Evolutionary conservation across 53 echinoderm and acorn worm species (phyloP).

Genomic region (Temnopleurus reevesii): DNA sequence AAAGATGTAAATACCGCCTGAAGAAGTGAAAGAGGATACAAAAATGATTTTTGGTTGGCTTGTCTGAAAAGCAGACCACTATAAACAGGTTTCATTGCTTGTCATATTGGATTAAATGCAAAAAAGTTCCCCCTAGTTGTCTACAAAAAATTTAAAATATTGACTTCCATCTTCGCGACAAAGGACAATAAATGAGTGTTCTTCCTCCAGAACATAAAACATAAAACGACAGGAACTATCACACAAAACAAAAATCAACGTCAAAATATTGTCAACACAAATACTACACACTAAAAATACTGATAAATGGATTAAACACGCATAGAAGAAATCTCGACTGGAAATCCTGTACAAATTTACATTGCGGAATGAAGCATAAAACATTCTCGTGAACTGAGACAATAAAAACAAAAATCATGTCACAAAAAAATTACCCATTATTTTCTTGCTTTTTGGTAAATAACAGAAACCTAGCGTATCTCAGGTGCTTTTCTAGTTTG

Average conservation of each 20-base stretch:
- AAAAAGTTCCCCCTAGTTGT: no score
- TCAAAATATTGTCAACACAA: conserved; percentile 27
- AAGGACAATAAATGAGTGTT: not conserved
- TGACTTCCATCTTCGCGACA: no score
- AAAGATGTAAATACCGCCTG: no score
- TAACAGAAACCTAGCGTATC: not conserved
- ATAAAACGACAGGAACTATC: conserved; percentile 10
- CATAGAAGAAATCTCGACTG: conserved; percentile 8
- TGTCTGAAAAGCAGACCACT: no score
- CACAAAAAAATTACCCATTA: not conserved
- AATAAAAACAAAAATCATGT: not conserved
- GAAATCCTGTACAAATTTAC: conserved; percentile 13
- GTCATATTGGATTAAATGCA: no score
- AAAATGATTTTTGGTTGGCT: no score
- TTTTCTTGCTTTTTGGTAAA: conserved; percentile 22
- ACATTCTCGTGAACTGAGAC: not conserved
- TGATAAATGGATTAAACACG: conserved; percentile 21
- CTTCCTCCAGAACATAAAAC: not conserved
- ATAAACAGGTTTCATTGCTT: no score
- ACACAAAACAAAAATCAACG: conserved; percentile 35
- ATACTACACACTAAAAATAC: conserved; percentile 42
- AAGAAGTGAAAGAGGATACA: no score
- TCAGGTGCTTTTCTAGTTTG: conserved; percentile 52
- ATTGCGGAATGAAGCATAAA: not conserved
- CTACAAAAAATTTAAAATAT: no score